These are phyloP conservation scores for Heliconius cydno DNA, from an alignment of 2,888 invertebrate species.

Conservation along the genomic window DNA sequence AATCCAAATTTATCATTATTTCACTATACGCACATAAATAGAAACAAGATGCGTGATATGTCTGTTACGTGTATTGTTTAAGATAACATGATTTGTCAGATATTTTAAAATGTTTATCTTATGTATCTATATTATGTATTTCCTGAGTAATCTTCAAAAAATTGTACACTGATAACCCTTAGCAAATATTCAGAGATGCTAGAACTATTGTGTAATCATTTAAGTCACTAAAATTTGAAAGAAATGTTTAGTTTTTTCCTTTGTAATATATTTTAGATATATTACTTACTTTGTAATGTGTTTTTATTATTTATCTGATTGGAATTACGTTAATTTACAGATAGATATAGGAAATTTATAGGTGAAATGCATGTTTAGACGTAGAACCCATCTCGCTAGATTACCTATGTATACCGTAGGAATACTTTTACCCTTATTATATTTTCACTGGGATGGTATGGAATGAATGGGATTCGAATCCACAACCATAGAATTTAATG, in stretches of 20 bases:
- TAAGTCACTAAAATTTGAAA: neutral
- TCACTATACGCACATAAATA: neutral
- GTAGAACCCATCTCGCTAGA: neutral
- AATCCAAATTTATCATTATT: neutral
- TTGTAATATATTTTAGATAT: neutral
- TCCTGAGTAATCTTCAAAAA: neutral
- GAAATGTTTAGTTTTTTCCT: neutral
- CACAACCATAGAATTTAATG: neutral
- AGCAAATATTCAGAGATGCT: neutral
- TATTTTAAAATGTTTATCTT: slow-evolving; percentile 8
- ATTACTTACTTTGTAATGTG: neutral
- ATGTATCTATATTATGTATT: slow-evolving; percentile 1
- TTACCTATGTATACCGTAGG: neutral
- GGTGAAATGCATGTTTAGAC: too few species aligned
- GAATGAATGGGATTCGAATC: neutral
- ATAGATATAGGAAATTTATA: neutral
- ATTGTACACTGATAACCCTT: slow-evolving; percentile 18
- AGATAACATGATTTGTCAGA: neutral
- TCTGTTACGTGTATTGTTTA: neutral
- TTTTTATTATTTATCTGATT: neutral
- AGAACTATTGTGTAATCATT: neutral
- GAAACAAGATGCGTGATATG: neutral
- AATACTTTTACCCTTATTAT: neutral
- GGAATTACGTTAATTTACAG: neutral
- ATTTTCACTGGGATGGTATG: neutral